phyloP scores from a whole-genome alignment of 2,113 vertebrate species.

The Puntigrus tetrazona region DNA sequence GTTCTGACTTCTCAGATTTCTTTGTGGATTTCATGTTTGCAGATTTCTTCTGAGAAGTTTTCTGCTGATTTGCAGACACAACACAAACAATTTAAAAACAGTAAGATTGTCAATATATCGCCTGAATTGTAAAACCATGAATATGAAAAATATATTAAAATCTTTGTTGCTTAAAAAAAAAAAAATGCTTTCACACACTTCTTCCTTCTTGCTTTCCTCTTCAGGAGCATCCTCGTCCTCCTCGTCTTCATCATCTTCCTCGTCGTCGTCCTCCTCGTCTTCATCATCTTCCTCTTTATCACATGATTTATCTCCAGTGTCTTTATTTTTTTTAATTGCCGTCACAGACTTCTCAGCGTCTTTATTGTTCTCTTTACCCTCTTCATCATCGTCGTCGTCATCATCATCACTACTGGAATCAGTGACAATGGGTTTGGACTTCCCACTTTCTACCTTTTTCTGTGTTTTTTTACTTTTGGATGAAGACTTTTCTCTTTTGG shows the following conservation, averaged over 20 bases:
- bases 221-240: slow-evolving; percentile 53
- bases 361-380: slow-evolving; percentile 55
- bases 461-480: slow-evolving; percentile 80
- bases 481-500: slow-evolving; percentile 79
- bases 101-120: not conserved
- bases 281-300: slow-evolving; percentile 69
- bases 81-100: not conserved
- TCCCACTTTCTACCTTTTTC: slow-evolving; percentile 68
- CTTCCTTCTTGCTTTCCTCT: slow-evolving; percentile 77
- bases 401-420: slow-evolving; percentile 95
- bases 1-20: slow-evolving; percentile 55
- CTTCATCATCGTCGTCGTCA: slow-evolving; percentile 72
- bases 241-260: slow-evolving; percentile 71
- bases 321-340: slow-evolving; percentile 53
- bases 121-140: not conserved
- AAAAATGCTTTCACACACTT: slow-evolving; percentile 50
- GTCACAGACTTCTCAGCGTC: slow-evolving; percentile 51
- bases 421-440: slow-evolving; percentile 90
- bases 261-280: slow-evolving; percentile 59
- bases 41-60: slow-evolving; percentile 58
- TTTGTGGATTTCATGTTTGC: slow-evolving; percentile 60
- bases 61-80: slow-evolving; percentile 39
- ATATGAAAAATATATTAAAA: not conserved
- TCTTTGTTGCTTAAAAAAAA: not conserved
- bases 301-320: slow-evolving; percentile 61